Conservation (phyloP, 2,113 vertebrate species). For the Genyomyrus donnyi region DNA sequence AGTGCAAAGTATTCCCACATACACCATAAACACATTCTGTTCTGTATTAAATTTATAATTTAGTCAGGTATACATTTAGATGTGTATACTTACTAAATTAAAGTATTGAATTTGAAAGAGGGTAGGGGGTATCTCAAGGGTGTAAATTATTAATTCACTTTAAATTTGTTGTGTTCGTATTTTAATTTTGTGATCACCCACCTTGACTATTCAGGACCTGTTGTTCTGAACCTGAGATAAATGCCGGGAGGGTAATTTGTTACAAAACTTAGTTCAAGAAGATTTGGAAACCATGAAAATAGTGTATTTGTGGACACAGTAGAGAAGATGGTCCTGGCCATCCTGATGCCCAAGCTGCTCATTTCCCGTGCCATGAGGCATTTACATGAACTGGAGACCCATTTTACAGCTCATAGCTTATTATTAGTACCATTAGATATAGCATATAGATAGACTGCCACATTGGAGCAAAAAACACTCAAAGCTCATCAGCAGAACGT, state of each 20-base stretch:
- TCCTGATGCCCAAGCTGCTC: neutral
- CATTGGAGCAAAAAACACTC: neutral
- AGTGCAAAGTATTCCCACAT: neutral
- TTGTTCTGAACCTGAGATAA: neutral
- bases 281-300: neutral
- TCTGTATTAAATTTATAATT: neutral
- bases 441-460: neutral
- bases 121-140: neutral
- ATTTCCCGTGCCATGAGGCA: neutral
- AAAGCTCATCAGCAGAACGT: neutral
- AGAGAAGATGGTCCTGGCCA: neutral
- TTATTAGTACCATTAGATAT: neutral
- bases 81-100: neutral
- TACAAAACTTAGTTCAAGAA: neutral
- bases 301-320: neutral
- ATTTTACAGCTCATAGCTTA: neutral
- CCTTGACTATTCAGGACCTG: neutral
- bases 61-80: neutral
- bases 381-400: neutral
- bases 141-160: neutral
- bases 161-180: neutral
- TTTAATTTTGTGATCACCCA: neutral
- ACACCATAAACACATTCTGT: neutral
- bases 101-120: neutral
- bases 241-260: neutral